phyloP scores from a whole-genome alignment of 2,113 vertebrate genomes.

The Siniperca knerii region DNA sequence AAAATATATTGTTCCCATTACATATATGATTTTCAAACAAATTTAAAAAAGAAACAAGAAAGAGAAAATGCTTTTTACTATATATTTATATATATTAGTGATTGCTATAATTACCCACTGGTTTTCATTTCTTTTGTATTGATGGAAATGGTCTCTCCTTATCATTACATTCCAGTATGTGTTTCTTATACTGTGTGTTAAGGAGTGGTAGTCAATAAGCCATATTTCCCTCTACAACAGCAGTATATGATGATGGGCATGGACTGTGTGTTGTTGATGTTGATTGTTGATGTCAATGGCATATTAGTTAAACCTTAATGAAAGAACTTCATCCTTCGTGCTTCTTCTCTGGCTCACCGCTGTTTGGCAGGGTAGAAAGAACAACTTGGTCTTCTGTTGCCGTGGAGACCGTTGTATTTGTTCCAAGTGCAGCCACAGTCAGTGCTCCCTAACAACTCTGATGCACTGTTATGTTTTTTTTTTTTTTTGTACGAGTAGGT shows the following conservation, averaged over 20 bases:
- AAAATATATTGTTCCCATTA: not conserved
- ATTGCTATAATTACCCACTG: not conserved
- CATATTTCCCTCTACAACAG: not conserved
- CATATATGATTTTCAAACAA: not conserved
- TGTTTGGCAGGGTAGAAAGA: conserved; percentile 62
- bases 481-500: conserved; percentile 38
- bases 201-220: not conserved
- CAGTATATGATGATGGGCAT: not conserved
- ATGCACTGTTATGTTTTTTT: conserved; percentile 21
- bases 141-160: not conserved
- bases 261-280: not conserved
- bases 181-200: not conserved
- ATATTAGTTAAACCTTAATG: conserved; percentile 53
- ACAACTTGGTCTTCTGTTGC: conserved; percentile 76
- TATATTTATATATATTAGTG: too few species aligned
- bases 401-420: conserved; percentile 73
- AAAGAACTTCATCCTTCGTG: conserved; percentile 62
- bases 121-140: not conserved
- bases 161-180: not conserved
- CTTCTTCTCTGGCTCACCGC: conserved; percentile 46
- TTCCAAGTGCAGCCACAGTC: conserved; percentile 51
- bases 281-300: conserved; percentile 1
- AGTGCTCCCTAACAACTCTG: conserved; percentile 53
- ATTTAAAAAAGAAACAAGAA: not conserved
- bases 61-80: not conserved